phyloP scores from a whole-genome alignment of 2,113 vertebrate genomes.

The Daubentonia madagascariensis region DNA sequence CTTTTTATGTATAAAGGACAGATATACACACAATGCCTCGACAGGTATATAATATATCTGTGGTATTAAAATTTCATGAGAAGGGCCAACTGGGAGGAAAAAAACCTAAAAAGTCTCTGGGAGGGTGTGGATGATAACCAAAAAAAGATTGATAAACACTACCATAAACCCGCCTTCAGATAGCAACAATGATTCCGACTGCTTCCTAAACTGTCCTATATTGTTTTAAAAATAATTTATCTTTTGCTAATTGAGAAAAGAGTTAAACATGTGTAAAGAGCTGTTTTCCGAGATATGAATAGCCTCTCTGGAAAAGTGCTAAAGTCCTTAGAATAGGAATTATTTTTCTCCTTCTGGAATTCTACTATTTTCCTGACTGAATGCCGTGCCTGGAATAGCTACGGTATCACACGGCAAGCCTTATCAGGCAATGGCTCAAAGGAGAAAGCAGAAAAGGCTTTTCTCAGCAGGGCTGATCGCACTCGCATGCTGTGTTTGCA shows the following conservation, averaged over 20 bases:
- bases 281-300: background rate
- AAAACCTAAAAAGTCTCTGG: background rate
- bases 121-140: accelerated
- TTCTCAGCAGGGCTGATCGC: constrained; percentile 46
- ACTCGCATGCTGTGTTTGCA: background rate
- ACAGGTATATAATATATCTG: accelerated
- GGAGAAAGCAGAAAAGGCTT: background rate
- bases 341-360: background rate
- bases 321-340: background rate
- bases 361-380: background rate
- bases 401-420: background rate
- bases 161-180: background rate
- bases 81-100: accelerated
- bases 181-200: background rate
- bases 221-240: background rate
- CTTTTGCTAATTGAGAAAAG: background rate
- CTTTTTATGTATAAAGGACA: background rate
- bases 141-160: too few species aligned
- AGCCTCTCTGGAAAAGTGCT: background rate
- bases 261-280: background rate
- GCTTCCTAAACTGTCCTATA: background rate
- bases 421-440: background rate
- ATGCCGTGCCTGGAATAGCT: constrained; percentile 20
- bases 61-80: background rate
- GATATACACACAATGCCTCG: background rate